A percentile compares a stretch with the other conserved stretches of the same genome.
Evolutionary conservation across 1,140 invertebrate species (phyloP).

Genomic region (Muscidifurax raptorellus): DNA sequence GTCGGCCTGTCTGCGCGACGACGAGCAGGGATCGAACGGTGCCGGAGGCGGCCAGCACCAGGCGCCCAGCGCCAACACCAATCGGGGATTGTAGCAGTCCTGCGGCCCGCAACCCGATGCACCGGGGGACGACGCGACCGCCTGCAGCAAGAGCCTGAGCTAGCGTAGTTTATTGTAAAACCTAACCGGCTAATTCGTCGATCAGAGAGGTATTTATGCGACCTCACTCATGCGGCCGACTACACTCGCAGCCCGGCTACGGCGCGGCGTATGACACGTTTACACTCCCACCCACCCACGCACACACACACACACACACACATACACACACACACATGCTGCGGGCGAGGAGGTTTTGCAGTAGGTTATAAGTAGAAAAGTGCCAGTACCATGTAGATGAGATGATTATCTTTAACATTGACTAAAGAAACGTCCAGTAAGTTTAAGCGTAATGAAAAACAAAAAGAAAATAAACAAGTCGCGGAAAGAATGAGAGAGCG

Average conservation of each 20-base stretch:
- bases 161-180: conserved; percentile 10
- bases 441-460: conserved; percentile 66
- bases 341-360: conserved; percentile 43
- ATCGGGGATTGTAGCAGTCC: conserved; percentile 70
- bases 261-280: too few species aligned
- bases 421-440: conserved; percentile 74
- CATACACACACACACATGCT: neutral
- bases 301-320: neutral
- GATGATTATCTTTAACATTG: conserved; percentile 70
- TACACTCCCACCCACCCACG: too few species aligned
- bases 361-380: conserved; percentile 75
- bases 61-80: conserved; percentile 40
- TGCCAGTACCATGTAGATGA: conserved; percentile 71
- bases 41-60: conserved; percentile 49
- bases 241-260: neutral
- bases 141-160: conserved; percentile 1
- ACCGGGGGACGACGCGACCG: neutral
- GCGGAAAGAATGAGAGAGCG: neutral
- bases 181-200: neutral
- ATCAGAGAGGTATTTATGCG: conserved; percentile 1
- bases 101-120: neutral
- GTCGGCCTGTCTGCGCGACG: conserved; percentile 93
- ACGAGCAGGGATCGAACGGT: conserved; percentile 58
- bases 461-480: conserved; percentile 60
- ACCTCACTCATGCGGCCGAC: neutral